Evolutionary conservation across 2,888 invertebrate genomes (phyloP), one percentile per base, ranked within the genome.

Genomic region (Mythimna lalbum): DNA sequence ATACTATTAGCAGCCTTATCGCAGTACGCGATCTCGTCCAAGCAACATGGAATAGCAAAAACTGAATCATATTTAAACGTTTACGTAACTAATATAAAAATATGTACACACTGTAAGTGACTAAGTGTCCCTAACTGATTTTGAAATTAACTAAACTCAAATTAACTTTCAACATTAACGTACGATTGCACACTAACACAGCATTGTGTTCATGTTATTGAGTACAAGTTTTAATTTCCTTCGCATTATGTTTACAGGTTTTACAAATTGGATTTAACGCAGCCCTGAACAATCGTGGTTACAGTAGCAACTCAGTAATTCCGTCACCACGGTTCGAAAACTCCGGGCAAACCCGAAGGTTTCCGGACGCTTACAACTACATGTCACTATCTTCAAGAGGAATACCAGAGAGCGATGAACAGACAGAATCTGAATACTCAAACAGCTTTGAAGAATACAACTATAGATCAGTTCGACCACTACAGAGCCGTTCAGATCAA

Each of bases 211-310:
- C 53, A 49, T 43, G n/a, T 67, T 55, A 62, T 55, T 56, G 49
- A n/a, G 10, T 12, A 63, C 52, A 47, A 9, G 17, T 55, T 68
- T 59, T 72, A 63, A 79, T 79, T 81, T 81, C 10, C 47, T 63
- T 36, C 47, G 39, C 27, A 63, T 81, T 78, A 53, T 19, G 55
- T 72, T 79, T 62, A 59, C 82, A 79, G 78, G n/a, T 78, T 63
- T 63, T 79, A 63, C 82, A 79, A 79, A 81, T 79, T 78, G 78
- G 55, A 81, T 78, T 78, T 64, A 64, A 57, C 47, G 27, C 52
- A 7, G 78, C 73, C 5, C 62, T 72, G 23, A 63, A 78, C 47
- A 57, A 59, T 39, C 60, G 31, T 10, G 61, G 21, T 49, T 23
- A 66, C 39, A 52, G 19, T 33, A 23, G 49, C 31, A 81, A 49